phyloP scores from a whole-genome alignment of 1,140 invertebrate species.

The Bombus pyrosoma region DNA sequence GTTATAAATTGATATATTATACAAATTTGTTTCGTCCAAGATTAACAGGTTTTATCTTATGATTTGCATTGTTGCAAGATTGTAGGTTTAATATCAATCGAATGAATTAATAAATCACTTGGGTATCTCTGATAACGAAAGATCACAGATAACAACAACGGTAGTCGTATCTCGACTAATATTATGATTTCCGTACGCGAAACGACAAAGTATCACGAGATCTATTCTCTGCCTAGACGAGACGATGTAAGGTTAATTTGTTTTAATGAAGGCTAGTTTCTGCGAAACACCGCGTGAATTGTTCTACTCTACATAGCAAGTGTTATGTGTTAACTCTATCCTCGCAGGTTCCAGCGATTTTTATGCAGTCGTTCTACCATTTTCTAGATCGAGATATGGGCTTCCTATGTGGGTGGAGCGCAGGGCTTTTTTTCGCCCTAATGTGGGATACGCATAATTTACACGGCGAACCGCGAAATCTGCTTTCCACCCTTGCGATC shows the following conservation, averaged over 20 bases:
- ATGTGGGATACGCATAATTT: not conserved
- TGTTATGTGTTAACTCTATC: not conserved
- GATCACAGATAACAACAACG: not conserved
- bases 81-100: not conserved
- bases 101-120: not conserved
- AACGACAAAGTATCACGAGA: not conserved
- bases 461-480: constrained; percentile 17
- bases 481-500: not conserved
- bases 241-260: constrained; percentile 1
- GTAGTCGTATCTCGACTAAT: not conserved
- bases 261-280: constrained; percentile 13
- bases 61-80: not conserved
- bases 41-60: not conserved
- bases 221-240: not conserved
- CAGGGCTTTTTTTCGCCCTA: too few species aligned
- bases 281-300: not conserved
- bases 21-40: not conserved
- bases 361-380: not conserved
- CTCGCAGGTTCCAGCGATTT: not conserved
- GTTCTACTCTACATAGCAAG: constrained; percentile 30
- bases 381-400: not conserved
- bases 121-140: not conserved
- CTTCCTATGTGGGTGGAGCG: rapidly evolving
- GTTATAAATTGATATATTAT: not conserved
- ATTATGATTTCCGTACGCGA: not conserved